phyloP scores from a whole-genome alignment of 2,113 vertebrate species.

The Apodemus speciosus region DNA sequence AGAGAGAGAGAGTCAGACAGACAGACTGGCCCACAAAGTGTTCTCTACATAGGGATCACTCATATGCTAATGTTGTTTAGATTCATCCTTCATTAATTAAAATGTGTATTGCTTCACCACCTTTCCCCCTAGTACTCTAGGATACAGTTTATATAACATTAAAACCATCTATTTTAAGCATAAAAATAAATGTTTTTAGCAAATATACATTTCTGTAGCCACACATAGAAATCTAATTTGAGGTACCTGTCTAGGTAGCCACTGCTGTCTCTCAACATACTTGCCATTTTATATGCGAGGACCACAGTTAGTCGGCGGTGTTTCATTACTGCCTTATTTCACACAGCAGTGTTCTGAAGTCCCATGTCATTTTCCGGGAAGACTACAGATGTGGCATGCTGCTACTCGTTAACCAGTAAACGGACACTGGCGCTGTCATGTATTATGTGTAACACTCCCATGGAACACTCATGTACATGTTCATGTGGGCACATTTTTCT shows the following conservation, averaged over 20 bases:
- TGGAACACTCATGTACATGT: not conserved
- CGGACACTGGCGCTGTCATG: not conserved
- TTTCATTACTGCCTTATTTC: conserved; percentile 5
- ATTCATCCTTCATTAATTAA: conserved; percentile 47
- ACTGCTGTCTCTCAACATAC: not conserved
- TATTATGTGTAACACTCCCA: not conserved
- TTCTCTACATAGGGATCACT: not conserved
- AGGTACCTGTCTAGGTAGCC: not conserved
- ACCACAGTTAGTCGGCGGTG: not conserved
- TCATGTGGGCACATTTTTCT: conserved; percentile 21
- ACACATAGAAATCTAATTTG: conserved; percentile 30
- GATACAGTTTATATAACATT: conserved; percentile 33
- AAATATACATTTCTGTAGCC: conserved; percentile 13
- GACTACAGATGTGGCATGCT: not conserved
- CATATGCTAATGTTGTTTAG: not conserved
- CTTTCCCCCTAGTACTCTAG: not conserved
- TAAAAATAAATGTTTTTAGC: conserved; percentile 17
- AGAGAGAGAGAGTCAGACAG: too few species aligned
- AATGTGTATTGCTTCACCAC: not conserved
- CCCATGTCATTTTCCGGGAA: not conserved
- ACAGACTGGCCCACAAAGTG: not conserved
- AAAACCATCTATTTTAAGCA: conserved; percentile 42
- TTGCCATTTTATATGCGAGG: not conserved
- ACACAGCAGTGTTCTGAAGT: conserved; percentile 17
- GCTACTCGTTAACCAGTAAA: not conserved